Evolutionary conservation across 1,140 invertebrate species (phyloP).

Genomic region (Apolygus lucorum): DNA sequence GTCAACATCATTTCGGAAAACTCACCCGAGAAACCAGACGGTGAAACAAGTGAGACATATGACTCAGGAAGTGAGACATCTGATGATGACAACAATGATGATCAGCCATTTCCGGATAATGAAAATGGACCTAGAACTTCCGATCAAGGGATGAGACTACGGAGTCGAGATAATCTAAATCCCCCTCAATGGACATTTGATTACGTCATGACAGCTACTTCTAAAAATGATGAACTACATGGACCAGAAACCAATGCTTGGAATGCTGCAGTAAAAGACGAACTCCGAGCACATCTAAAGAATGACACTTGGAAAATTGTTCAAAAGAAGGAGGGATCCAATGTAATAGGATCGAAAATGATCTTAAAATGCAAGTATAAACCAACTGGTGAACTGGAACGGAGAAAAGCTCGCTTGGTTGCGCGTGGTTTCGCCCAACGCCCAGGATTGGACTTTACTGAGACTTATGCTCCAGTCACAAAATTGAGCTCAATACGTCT

Average conservation of each 20-base stretch:
- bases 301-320: conserved; percentile 5
- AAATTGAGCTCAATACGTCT: conserved; percentile 35
- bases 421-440: conserved; percentile 32
- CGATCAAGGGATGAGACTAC: not conserved
- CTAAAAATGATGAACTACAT: not conserved
- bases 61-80: not conserved
- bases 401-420: conserved; percentile 32
- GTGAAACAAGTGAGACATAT: too few relatives aligned
- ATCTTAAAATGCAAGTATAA: conserved; percentile 28
- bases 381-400: conserved; percentile 22
- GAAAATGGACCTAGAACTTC: not conserved
- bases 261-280: not conserved
- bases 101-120: too few relatives aligned
- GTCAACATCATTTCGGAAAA: not conserved
- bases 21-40: too few relatives aligned
- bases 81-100: not conserved
- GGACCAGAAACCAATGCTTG: not conserved
- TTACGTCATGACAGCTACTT: not conserved
- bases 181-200: not conserved
- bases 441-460: conserved; percentile 32
- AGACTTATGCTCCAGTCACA: conserved; percentile 29
- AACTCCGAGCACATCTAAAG: not conserved
- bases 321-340: not conserved
- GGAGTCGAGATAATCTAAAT: not conserved
- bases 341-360: conserved; percentile 22